phyloP scores from a whole-genome alignment of 2,888 invertebrate genomes.

The Dynastes grantii region DNA sequence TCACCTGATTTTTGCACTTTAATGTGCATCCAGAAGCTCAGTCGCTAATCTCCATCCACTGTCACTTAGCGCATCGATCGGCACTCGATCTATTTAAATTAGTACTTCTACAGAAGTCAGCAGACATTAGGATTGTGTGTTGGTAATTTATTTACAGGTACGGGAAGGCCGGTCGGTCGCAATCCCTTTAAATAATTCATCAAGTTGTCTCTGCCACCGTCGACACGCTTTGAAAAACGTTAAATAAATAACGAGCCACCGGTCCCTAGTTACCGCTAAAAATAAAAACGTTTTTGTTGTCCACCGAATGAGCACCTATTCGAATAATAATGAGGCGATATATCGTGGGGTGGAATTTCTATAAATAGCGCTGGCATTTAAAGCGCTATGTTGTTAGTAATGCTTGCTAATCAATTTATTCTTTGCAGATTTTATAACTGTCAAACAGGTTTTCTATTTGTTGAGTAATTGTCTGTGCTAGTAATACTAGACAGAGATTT shows the following conservation, averaged over 20 bases:
- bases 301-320: conserved; percentile 2
- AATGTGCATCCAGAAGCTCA: background rate
- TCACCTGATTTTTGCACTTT: background rate
- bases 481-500: too few relatives aligned
- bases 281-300: conserved; percentile 39
- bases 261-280: conserved; percentile 10
- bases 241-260: conserved; percentile 42
- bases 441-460: too few relatives aligned
- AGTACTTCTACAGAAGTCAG: conserved; percentile 36
- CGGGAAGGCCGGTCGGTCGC: conserved; percentile 20
- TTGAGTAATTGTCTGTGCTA: too few relatives aligned
- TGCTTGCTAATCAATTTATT: too few relatives aligned
- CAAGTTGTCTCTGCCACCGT: conserved; percentile 24
- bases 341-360: background rate
- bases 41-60: background rate
- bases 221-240: conserved; percentile 39
- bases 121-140: conserved; percentile 33
- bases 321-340: conserved; percentile 32
- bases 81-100: conserved; percentile 23
- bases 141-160: conserved; percentile 45
- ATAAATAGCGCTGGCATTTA: conserved; percentile 16
- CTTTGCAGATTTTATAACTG: too few relatives aligned
- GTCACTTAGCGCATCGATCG: background rate
- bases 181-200: conserved; percentile 33
- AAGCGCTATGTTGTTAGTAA: background rate